phyloP scores from a whole-genome alignment of 2,797 vertebrate species.

The Psittacula derbiana region DNA sequence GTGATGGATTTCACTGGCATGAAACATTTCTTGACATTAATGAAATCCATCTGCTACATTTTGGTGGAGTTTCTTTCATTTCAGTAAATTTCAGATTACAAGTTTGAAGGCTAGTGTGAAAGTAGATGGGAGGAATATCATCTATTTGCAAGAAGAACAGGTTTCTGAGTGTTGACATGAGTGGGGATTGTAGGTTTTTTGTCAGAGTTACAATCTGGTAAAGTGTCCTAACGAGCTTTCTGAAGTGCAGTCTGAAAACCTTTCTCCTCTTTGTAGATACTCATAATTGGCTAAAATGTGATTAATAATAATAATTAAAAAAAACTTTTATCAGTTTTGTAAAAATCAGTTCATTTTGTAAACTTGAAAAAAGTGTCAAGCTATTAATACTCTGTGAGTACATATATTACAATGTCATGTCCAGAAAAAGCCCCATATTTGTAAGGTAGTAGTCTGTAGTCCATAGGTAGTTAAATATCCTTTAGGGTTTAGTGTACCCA shows the following conservation, averaged over 20 bases:
- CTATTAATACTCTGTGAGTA: neutral
- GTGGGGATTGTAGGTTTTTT: neutral
- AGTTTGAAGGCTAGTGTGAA: neutral
- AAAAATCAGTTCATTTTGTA: neutral
- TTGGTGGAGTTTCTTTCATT: neutral
- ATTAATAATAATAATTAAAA: neutral
- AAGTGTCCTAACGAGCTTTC: neutral
- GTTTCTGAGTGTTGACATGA: neutral
- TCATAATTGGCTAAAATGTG: neutral
- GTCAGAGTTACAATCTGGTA: neutral
- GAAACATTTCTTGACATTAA: neutral
- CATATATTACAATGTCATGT: neutral
- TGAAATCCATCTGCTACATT: neutral
- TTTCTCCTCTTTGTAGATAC: neutral
- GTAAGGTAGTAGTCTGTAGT: neutral
- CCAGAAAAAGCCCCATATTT: neutral
- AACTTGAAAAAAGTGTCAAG: neutral
- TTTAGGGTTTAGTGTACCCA: neutral
- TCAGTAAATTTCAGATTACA: neutral
- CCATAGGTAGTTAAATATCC: neutral
- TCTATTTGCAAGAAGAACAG: neutral
- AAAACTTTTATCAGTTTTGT: neutral
- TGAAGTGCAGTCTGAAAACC: neutral
- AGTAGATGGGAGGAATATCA: neutral
- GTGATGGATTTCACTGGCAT: neutral